Base-by-base conservation (phyloP, 2,888 invertebrate species). In the Agonum fuliginosum region DNA sequence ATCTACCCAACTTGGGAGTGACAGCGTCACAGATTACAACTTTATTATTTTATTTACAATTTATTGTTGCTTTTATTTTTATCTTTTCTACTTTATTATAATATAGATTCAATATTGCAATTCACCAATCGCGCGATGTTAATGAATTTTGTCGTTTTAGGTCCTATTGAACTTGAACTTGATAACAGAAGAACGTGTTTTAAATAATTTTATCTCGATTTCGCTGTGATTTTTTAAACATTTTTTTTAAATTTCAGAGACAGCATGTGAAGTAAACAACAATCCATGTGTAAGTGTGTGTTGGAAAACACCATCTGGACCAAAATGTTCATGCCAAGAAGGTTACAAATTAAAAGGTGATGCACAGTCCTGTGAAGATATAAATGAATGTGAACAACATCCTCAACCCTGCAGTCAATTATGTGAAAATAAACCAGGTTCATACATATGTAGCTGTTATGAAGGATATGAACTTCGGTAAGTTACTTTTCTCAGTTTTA, bases 341-440 rank as follows among this genome's bases (percentile, higher is more conserved):
- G 95, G 95, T 0, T 93, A 89, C 84, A 83, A 84, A 10, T 83
- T 92, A 34, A 83, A 83, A 1, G 82, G 84, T 0, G 91, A 92
- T 81, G 88, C 89, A 27, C 86, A 84, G 58, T 85, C 86, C 19
- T 95, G 95, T 81, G 83, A 83, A 10, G 94, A 96, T 83, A 86
- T 93, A 0, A 89, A 95, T 82, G 96, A 96, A 86, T 97, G 97
- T 82, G 80, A 84, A 1, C 80, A 84, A 1, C 86, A 88, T 12
- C 86, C 87, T 0, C 85, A 86, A 14, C 86, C 88, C 0, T 95
- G 95, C 83, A 89, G 93, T 2, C 95, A 95, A 82, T 81, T 88
- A 2, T 93, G 93, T 83, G 82, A 82, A 24, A 92, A 93, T 81
- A 83, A 84, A 0, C 85, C 84, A 0, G 92, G 92, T 0, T 88